Evolutionary conservation across 2,113 vertebrate genomes (phyloP).

Genomic region (Pogona vitticeps): DNA sequence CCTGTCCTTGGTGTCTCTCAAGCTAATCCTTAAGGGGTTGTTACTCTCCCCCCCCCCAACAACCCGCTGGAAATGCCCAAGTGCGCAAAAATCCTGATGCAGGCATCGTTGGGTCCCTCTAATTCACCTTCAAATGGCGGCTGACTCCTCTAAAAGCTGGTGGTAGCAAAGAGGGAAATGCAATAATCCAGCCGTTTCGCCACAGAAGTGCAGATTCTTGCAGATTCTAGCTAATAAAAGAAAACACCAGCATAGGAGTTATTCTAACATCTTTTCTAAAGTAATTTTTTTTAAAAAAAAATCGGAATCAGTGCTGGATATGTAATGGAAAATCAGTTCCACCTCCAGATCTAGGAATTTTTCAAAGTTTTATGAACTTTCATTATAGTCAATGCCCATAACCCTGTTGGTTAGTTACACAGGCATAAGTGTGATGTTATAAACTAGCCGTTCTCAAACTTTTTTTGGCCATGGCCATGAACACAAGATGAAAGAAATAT

Average conservation of each 20-base stretch:
- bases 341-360: slow-evolving; percentile 43
- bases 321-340: slow-evolving; percentile 54
- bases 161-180: neutral
- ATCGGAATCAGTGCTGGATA: slow-evolving; percentile 9
- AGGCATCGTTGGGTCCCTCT: slow-evolving; percentile 51
- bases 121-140: slow-evolving; percentile 50
- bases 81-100: slow-evolving; percentile 31
- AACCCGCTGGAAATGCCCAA: slow-evolving; percentile 48
- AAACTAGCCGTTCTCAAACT: no score
- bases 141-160: slow-evolving; percentile 31
- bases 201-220: slow-evolving; percentile 45
- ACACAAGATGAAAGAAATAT: no score
- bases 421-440: no score
- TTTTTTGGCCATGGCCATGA: no score
- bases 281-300: no score
- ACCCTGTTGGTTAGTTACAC: no score
- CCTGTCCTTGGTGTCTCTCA: slow-evolving; percentile 39
- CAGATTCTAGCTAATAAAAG: slow-evolving; percentile 15
- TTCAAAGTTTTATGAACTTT: slow-evolving; percentile 43
- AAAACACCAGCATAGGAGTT: slow-evolving; percentile 16
- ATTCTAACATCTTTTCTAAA: slow-evolving; percentile 48
- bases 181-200: neutral
- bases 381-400: slow-evolving; percentile 13
- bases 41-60: slow-evolving; percentile 43
- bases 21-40: slow-evolving; percentile 50